Evolutionary conservation across 30 jellyfish, hydroid and myxozoan species (phyloP).

Genomic region (Morbakka virulenta): DNA sequence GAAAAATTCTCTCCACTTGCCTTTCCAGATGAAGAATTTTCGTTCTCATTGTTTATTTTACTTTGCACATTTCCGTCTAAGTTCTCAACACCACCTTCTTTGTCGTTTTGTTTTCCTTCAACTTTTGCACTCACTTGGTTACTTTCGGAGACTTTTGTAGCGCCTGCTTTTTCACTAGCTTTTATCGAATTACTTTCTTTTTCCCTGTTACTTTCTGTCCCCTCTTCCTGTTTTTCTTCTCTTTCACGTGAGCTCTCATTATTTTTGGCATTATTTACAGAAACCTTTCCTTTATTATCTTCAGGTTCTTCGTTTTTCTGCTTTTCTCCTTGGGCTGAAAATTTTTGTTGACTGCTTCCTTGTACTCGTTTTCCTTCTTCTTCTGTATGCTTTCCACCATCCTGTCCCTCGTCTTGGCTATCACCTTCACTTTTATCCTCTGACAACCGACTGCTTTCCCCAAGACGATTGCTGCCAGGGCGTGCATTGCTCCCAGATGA

Average conservation of each 20-base stretch:
- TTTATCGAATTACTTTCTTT: constrained; percentile 2
- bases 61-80: constrained; percentile 5
- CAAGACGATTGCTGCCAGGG: background rate
- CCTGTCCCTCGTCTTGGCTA: background rate
- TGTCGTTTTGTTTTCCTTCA: background rate
- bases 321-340: background rate
- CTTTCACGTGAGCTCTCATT: constrained; percentile 1
- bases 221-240: constrained; percentile 22
- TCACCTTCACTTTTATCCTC: background rate
- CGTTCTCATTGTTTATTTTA: too few species aligned
- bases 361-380: constrained; percentile 8
- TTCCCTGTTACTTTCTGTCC: background rate
- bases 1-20: too few species aligned
- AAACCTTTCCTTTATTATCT: background rate
- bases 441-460: background rate
- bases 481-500: background rate
- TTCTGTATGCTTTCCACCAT: background rate
- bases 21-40: too few species aligned
- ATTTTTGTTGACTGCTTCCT: background rate
- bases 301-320: background rate
- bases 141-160: background rate
- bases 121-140: background rate
- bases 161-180: background rate
- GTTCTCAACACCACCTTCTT: constrained; percentile 1
- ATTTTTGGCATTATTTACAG: background rate